Conservation (phyloP, 1,140 invertebrate genomes). For the Metopolophium dirhodum region DNA sequence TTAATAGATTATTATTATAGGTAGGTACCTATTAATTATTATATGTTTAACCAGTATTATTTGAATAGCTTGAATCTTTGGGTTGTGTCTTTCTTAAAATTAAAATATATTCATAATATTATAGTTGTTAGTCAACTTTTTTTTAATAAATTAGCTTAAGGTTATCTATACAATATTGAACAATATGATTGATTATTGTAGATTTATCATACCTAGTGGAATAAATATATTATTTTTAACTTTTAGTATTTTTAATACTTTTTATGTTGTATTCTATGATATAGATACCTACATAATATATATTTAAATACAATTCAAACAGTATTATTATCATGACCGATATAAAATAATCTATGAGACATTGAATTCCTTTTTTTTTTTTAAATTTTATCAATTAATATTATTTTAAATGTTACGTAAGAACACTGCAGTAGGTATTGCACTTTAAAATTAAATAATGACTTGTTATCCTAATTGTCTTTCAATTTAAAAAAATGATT, state of each 20-base stretch:
- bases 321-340: not conserved
- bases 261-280: too few species aligned
- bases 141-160: not conserved
- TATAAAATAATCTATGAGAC: not conserved
- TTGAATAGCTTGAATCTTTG: not conserved
- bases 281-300: not conserved
- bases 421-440: slow-evolving; percentile 1
- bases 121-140: not conserved
- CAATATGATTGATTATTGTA: not conserved
- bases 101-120: not conserved
- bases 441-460: not conserved
- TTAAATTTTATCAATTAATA: not conserved
- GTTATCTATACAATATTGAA: not conserved
- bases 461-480: not conserved
- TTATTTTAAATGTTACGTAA: not conserved
- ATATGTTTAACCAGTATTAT: not conserved
- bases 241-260: too few species aligned
- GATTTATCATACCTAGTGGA: not conserved
- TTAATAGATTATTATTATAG: not conserved
- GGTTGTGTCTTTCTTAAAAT: not conserved
- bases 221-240: not conserved
- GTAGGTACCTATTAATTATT: not conserved
- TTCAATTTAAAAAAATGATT: slow-evolving; percentile 9
- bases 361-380: too few species aligned
- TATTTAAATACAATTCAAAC: not conserved